Conservation (phyloP, 1,140 invertebrate genomes). For the Anoplophora glabripennis region DNA sequence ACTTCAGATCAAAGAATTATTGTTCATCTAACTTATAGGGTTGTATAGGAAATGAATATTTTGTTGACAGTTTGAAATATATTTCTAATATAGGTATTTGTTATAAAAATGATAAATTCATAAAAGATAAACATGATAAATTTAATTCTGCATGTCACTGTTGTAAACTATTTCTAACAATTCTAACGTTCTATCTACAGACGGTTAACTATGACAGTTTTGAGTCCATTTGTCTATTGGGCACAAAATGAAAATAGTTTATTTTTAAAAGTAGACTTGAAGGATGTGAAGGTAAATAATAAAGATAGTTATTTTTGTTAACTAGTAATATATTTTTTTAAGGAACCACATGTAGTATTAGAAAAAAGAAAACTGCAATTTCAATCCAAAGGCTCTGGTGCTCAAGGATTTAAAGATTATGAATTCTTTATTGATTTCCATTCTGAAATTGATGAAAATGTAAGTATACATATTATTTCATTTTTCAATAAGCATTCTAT, state of each 20-base stretch:
- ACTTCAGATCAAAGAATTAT: too few relatives aligned
- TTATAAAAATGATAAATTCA: too few relatives aligned
- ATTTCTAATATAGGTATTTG: too few relatives aligned
- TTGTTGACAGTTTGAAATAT: too few relatives aligned
- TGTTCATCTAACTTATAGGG: too few relatives aligned
- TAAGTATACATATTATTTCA: constrained; percentile 40
- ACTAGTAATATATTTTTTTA: neutral
- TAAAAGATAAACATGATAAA: too few relatives aligned
- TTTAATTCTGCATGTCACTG: too few relatives aligned
- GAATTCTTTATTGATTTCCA: constrained; percentile 58
- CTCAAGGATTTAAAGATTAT: constrained; percentile 67
- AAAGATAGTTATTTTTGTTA: constrained; percentile 2
- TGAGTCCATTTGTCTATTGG: constrained; percentile 90
- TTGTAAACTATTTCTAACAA: too few relatives aligned
- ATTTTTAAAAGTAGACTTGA: constrained; percentile 79
- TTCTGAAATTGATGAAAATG: constrained; percentile 64
- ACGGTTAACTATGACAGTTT: constrained; percentile 41
- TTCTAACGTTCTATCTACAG: too few relatives aligned
- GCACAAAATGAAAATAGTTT: constrained; percentile 78
- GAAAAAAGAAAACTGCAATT: constrained; percentile 50
- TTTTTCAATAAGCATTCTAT: neutral
- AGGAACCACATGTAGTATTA: constrained; percentile 59
- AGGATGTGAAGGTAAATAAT: constrained; percentile 67
- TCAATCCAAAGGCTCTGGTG: constrained; percentile 63
- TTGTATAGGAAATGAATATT: too few relatives aligned